phyloP scores from a whole-genome alignment of 2,113 vertebrate genomes.

The Garra rufa region DNA sequence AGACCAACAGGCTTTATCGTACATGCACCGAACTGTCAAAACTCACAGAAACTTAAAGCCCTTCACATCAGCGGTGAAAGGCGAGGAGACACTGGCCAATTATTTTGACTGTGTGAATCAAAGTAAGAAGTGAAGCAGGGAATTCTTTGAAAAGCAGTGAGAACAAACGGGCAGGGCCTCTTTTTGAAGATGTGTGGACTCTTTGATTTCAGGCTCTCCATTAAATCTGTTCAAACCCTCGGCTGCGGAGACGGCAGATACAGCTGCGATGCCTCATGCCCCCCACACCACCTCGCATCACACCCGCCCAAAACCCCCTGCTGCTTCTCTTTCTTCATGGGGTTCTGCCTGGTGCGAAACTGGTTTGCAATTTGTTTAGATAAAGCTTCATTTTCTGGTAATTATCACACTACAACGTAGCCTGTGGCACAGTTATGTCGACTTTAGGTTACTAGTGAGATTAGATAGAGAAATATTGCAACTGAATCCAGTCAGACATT shows the following conservation, averaged over 20 bases:
- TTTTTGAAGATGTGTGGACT: constrained; percentile 42
- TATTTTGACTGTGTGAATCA: constrained; percentile 39
- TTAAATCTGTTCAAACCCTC: constrained; percentile 35
- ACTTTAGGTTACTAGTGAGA: not conserved
- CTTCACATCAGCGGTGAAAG: not conserved
- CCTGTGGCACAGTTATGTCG: not conserved
- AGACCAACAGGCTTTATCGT: not conserved
- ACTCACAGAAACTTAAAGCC: constrained; percentile 10
- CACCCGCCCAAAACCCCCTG: not conserved
- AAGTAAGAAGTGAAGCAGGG: constrained; percentile 38
- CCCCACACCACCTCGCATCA: constrained; percentile 2
- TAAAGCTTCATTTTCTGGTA: constrained; percentile 2
- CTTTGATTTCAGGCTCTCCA: constrained; percentile 49
- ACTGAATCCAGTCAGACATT: not conserved
- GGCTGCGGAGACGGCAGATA: not conserved
- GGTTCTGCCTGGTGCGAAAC: not conserved
- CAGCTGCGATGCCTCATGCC: constrained; percentile 1
- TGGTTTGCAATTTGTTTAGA: not conserved
- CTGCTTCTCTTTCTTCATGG: not conserved
- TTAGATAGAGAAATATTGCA: not conserved
- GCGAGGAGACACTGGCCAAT: constrained; percentile 31
- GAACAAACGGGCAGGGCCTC: constrained; percentile 28
- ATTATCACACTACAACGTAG: not conserved
- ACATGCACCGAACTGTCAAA: not conserved
- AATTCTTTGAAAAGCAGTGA: not conserved